These are phyloP conservation scores for Nymphalis io DNA, from an alignment of 1,140 invertebrate genomes.

Conservation along the genomic window DNA sequence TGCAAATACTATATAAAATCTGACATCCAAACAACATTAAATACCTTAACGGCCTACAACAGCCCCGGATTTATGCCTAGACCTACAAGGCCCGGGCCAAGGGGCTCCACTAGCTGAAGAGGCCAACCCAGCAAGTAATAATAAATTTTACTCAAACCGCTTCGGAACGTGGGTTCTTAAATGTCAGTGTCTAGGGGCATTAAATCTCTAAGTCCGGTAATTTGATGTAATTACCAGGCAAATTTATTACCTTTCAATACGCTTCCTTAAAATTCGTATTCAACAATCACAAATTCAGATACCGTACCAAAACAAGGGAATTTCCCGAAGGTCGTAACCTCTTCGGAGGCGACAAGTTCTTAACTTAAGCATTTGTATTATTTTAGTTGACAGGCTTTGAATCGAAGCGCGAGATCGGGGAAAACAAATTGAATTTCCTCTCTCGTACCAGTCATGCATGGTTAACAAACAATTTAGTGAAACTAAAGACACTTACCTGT, in stretches of 20 bases:
- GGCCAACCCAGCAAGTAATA: too few relatives aligned
- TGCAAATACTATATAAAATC: too few relatives aligned
- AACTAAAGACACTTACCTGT: conserved; percentile 9
- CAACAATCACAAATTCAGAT: conserved; percentile 26
- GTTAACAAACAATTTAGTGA: conserved; percentile 4
- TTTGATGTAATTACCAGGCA: not conserved
- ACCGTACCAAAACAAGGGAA: conserved; percentile 30
- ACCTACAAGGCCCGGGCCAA: too few relatives aligned
- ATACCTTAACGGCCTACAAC: too few relatives aligned
- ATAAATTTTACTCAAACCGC: too few relatives aligned
- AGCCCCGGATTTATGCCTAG: too few relatives aligned
- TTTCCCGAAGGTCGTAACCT: conserved; percentile 21
- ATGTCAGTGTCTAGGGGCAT: too few relatives aligned
- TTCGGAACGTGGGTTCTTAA: too few relatives aligned
- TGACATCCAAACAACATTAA: too few relatives aligned
- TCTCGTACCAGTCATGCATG: conserved; percentile 3
- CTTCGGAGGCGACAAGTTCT: not conserved
- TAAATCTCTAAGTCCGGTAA: too few relatives aligned
- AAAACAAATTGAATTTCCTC: conserved; percentile 24
- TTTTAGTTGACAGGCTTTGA: not conserved
- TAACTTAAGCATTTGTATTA: not conserved
- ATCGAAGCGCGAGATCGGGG: conserved; percentile 4
- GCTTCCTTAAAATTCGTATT: conserved; percentile 13
- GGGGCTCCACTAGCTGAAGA: too few relatives aligned
- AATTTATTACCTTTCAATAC: not conserved